Evolutionary conservation across 1,140 invertebrate genomes (phyloP), one percentile per base, ranked within the genome.

Genomic region (Globodera rostochiensis): DNA sequence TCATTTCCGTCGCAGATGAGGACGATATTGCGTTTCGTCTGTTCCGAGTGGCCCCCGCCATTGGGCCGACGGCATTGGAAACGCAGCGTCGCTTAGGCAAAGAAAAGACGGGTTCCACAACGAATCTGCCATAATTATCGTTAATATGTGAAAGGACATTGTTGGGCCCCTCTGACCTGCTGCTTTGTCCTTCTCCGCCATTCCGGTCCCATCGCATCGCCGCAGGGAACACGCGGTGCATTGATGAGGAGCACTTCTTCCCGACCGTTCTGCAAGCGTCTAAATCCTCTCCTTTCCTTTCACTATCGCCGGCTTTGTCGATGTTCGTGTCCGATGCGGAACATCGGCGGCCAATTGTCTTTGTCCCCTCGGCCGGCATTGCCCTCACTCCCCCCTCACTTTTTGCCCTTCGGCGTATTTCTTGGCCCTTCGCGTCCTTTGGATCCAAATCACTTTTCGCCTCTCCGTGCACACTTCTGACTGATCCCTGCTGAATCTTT

Each of bases 21-120:
- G 73, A 81, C 50, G 82, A 19, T 73, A 83, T 25, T 36, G 83
- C 83, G 71, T 82, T 78, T 45, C 83, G 47, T 70, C 82, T 70
- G 45, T 57, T 60, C 57, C 25, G 80, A 25, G 57, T 74, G 21
- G 53, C 45, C 36, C 57, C 45, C 70, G 50, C n/a, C 69, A 47
- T 50, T 47, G 73, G 53, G 49, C 73, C 67, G 47, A 80, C 57
- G 13, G 57, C 57, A 64, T 19, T 64, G 5, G 57, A 64, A 19
- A 64, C 60, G 25, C 75, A 70, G 21, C 70, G 47, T 4, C 46
- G 73, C 46, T 80, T 67, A 8, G 80, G 57, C 15, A 19, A 13
- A n/a, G 53, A 71, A 19, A 21, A 9, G 19, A 82, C 81, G 36
- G 81, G 80, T 45, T 82, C 81, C 11, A 82, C 81, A 7, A 82